Percentiles rank a stretch among this genome's conserved stretches.
phyloP scores from a whole-genome alignment of 2,113 vertebrate species.

The Willisornis vidua region DNA sequence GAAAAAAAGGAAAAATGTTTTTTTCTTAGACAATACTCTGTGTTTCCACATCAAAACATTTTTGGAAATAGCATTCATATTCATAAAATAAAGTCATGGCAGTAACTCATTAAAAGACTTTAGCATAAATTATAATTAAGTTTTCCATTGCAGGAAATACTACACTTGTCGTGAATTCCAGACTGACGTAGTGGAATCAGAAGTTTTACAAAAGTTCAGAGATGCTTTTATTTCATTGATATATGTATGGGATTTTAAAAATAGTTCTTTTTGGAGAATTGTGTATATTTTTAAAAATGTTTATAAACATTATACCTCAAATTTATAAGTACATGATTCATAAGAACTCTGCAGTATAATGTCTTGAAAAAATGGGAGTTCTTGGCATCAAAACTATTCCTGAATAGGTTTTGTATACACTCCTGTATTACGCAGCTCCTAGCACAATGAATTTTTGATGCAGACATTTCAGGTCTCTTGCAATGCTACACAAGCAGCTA shows the following conservation, averaged over 20 bases:
- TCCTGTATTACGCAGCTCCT: not conserved
- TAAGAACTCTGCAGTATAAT: not conserved
- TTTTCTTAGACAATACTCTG: not conserved
- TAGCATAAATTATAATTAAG: not conserved
- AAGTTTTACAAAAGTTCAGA: not conserved
- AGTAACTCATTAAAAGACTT: not conserved
- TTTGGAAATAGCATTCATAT: constrained; percentile 33
- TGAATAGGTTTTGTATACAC: rapidly evolving
- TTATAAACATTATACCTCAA: not conserved
- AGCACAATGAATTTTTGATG: not conserved
- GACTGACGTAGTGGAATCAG: not conserved
- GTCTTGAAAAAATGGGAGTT: not conserved
- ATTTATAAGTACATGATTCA: not conserved
- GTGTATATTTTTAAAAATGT: not conserved
- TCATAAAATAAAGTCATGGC: constrained; percentile 1
- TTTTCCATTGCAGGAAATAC: not conserved
- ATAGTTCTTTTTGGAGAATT: not conserved
- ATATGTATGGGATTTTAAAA: not conserved
- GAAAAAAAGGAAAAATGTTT: not conserved
- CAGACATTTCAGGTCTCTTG: not conserved
- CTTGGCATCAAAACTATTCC: not conserved
- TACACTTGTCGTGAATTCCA: not conserved
- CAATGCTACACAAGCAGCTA: not conserved
- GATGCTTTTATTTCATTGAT: not conserved
- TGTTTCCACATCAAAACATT: constrained; percentile 44